Evolutionary conservation across 2,888 invertebrate species (phyloP), one percentile per base, ranked within the genome.

Genomic region (Theretra japonica): DNA sequence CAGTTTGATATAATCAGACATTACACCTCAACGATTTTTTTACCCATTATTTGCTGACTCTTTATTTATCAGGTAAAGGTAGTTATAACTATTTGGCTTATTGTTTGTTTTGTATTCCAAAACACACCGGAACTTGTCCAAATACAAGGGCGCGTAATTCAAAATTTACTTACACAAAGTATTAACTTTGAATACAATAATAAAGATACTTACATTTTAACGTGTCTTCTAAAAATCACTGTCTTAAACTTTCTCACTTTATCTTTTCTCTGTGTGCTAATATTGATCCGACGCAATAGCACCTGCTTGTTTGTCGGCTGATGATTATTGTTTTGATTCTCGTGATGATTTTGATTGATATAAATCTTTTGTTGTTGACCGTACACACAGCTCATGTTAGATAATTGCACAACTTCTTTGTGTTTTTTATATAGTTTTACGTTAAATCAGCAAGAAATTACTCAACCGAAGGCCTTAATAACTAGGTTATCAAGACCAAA

Each of bases 311-410:
- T 85, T 33, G 77, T 77, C 74, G 81, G 78, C 70, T 81, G 81
- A 73, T 73, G 50, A 74, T 83, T 76, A 15, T 68, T 76, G 70
- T 77, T 75, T 70, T 75, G 79, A 71, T 78, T 74, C 78, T 83
- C 82, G 82, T 83, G 81, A 83, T 83, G 80, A 80, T 81, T 80
- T 65, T 83, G 86, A 74, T 84, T 79, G 48, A 81, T 78, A 75
- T 82, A 74, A 83, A 84, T 87, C 77, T 83, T 86, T 73, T 83
- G 77, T 83, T 84, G 76, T 84, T 85, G 83, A 74, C 75, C 81
- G 77, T 85, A 85, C 77, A 80, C 88, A 88, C 83, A 85, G 91
- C 86, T 90, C 93, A 93, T 93, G 88, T 84, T 92, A 90, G 79
- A 75, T 72, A 76, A 75, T 75, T 73, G 71, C 78, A 71, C 28